Percentiles rank a stretch among this genome's conserved stretches.
These are phyloP conservation scores for Eupithecia tripunctaria DNA, from an alignment of 2,888 invertebrate species.

Conservation along the genomic window DNA sequence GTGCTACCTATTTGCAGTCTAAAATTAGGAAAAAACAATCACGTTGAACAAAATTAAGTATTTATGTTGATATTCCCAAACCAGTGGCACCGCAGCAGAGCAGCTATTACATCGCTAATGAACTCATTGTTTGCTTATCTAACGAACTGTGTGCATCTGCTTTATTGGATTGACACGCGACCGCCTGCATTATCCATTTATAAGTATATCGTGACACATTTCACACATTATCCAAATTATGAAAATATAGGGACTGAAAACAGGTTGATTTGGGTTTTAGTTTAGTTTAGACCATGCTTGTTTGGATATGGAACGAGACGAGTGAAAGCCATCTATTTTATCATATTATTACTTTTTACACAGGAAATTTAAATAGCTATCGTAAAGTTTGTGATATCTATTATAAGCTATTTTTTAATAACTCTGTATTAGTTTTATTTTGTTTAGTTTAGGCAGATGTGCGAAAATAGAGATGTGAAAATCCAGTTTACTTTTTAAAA, in stretches of 20 bases:
- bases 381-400: too few relatives aligned
- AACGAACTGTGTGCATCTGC: slow-evolving; percentile 73
- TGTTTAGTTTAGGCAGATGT: too few relatives aligned
- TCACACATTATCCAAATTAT: slow-evolving; percentile 27
- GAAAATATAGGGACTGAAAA: not conserved
- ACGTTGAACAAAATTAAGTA: slow-evolving; percentile 21
- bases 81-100: slow-evolving; percentile 67
- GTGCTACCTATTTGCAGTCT: not conserved
- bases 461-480: too few relatives aligned
- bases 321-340: too few relatives aligned
- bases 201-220: slow-evolving; percentile 28
- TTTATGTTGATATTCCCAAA: slow-evolving; percentile 33
- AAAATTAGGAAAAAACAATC: slow-evolving; percentile 28
- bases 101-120: slow-evolving; percentile 80
- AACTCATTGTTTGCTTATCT: slow-evolving; percentile 80
- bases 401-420: too few relatives aligned
- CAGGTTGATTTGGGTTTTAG: not conserved
- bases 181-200: slow-evolving; percentile 35
- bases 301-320: not conserved
- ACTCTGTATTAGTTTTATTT: too few relatives aligned
- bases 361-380: too few relatives aligned
- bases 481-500: too few relatives aligned
- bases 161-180: slow-evolving; percentile 45
- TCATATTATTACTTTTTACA: too few relatives aligned
- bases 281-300: not conserved